A percentile compares a stretch with the other conserved stretches of the same genome.
These are phyloP conservation scores for Glyphotaelius pellucidus DNA, from an alignment of 2,888 invertebrate species.

Conservation along the genomic window DNA sequence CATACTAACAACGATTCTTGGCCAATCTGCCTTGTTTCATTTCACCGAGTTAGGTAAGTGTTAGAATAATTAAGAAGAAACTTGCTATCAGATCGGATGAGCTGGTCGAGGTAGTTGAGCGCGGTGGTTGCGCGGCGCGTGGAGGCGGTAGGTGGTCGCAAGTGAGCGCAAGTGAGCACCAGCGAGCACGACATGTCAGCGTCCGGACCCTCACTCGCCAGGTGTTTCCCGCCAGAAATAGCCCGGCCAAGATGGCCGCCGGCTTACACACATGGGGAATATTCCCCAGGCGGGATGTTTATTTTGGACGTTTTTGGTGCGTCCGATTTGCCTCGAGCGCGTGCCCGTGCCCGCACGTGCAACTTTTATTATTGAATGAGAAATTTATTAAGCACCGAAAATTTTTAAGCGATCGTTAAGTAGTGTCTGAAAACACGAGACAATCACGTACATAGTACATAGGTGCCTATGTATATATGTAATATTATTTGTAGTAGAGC, in stretches of 20 bases:
- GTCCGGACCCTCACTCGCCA: slow-evolving; percentile 14
- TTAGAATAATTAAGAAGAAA: not conserved
- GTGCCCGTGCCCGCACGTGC: slow-evolving; percentile 26
- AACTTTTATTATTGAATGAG: not conserved
- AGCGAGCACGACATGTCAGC: slow-evolving; percentile 4
- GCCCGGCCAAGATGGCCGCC: slow-evolving; percentile 38
- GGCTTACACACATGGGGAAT: slow-evolving; percentile 26
- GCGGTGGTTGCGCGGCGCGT: not conserved
- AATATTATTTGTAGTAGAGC: too few species aligned
- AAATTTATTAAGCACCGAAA: not conserved
- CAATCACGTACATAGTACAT: not conserved
- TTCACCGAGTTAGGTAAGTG: too few species aligned
- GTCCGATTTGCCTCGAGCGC: slow-evolving; percentile 35
- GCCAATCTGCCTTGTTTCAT: too few species aligned
- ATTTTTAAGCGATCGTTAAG: not conserved
- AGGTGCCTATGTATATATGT: not conserved
- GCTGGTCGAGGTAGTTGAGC: not conserved
- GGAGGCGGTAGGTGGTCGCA: not conserved
- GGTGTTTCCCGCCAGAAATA: slow-evolving; percentile 34
- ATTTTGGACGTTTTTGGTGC: slow-evolving; percentile 33
- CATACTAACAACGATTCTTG: too few species aligned
- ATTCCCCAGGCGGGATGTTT: slow-evolving; percentile 38
- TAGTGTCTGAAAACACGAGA: not conserved
- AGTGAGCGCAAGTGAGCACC: not conserved
- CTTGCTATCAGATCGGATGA: not conserved